phyloP scores from a whole-genome alignment of 2,888 invertebrate species.

The Gibbula magus region DNA sequence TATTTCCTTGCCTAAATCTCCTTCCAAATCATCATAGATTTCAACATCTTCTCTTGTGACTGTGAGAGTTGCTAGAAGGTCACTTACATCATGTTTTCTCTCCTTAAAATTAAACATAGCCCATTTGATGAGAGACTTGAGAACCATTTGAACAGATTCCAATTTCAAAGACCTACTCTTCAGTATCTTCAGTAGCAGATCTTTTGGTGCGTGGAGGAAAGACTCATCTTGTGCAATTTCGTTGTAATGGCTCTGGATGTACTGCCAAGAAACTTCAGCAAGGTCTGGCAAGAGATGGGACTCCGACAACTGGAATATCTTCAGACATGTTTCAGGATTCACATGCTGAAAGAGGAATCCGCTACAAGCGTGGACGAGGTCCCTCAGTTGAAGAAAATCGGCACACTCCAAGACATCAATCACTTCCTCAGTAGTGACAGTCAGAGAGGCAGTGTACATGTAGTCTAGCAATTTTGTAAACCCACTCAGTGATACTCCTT shows the following conservation, averaged over 20 bases:
- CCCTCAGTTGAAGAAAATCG: conserved; percentile 36
- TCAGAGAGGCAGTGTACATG: conserved; percentile 33
- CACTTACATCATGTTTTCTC: not conserved
- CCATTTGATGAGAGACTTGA: conserved; percentile 27
- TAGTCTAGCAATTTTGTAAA: conserved; percentile 35
- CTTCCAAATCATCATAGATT: not conserved
- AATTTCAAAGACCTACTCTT: conserved; percentile 20
- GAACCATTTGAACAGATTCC: conserved; percentile 11
- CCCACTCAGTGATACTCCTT: conserved; percentile 29
- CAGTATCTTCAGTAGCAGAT: conserved; percentile 26
- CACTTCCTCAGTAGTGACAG: conserved; percentile 30
- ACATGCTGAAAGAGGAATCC: conserved; percentile 34
- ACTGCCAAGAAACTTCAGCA: conserved; percentile 15
- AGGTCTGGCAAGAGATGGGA: conserved; percentile 28
- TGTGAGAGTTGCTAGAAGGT: conserved; percentile 19
- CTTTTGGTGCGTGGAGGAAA: conserved; percentile 28
- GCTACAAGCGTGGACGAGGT: conserved; percentile 34
- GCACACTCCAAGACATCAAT: conserved; percentile 37
- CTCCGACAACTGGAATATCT: conserved; percentile 29
- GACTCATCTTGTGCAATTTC: conserved; percentile 2
- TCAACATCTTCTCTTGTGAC: not conserved
- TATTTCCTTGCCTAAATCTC: not conserved
- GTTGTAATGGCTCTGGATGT: conserved; percentile 19
- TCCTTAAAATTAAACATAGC: not conserved
- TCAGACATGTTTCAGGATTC: conserved; percentile 32